Percentiles rank a stretch among this genome's conserved stretches.
Evolutionary conservation across 2,797 vertebrate genomes (phyloP).

Genomic region (Chloroceryle inda): DNA sequence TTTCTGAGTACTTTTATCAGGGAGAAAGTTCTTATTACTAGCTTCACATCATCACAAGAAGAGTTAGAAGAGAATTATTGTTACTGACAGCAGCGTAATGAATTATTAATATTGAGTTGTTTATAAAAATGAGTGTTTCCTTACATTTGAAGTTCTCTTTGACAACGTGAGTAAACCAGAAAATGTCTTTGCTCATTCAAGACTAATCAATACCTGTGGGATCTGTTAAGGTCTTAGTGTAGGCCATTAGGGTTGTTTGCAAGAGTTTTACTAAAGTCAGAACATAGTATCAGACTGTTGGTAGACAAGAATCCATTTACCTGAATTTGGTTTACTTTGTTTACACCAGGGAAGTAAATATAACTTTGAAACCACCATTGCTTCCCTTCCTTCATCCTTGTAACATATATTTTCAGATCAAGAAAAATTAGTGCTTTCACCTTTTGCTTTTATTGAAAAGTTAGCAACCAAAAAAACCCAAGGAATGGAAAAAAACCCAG

Average conservation of each 20-base stretch:
- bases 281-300: not conserved
- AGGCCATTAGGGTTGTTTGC: not conserved
- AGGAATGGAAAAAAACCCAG: not conserved
- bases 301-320: not conserved
- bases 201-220: not conserved
- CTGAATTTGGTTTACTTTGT: not conserved
- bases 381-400: not conserved
- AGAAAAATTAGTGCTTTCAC: not conserved
- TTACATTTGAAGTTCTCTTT: not conserved
- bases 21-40: not conserved
- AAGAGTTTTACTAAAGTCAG: not conserved
- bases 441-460: not conserved
- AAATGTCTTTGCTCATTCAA: not conserved
- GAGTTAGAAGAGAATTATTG: not conserved
- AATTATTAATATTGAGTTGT: not conserved
- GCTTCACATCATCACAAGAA: not conserved
- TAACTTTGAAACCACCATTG: not conserved
- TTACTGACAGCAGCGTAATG: not conserved
- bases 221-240: not conserved
- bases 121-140: slow-evolving; percentile 19
- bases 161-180: not conserved
- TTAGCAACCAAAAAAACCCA: not conserved
- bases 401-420: not conserved
- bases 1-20: not conserved
- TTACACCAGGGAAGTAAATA: not conserved